Evolutionary conservation across 1,140 invertebrate species (phyloP).

Genomic region (Scaptomyza montana): DNA sequence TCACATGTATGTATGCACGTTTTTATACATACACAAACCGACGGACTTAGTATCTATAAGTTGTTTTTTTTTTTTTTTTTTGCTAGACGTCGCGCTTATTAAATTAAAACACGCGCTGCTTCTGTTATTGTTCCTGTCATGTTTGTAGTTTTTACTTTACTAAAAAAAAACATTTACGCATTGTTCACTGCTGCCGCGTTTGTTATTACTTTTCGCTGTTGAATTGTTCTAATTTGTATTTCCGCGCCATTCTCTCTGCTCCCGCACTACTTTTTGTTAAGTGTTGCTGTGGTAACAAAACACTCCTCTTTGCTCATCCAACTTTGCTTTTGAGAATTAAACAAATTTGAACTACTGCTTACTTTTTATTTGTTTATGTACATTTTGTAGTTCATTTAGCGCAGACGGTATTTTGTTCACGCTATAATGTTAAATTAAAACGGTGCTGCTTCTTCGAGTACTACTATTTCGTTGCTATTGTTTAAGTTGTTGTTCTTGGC

Average conservation of each 20-base stretch:
- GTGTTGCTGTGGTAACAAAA: slow-evolving; percentile 45
- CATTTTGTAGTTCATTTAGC: slow-evolving; percentile 32
- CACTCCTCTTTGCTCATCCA: slow-evolving; percentile 21
- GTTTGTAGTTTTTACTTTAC: slow-evolving; percentile 35
- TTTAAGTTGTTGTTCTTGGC: slow-evolving; percentile 26
- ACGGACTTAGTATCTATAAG: slow-evolving; percentile 71
- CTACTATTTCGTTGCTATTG: slow-evolving; percentile 31
- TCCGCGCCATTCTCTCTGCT: slow-evolving; percentile 51
- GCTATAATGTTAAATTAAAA: background rate
- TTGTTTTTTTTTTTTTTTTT: slow-evolving; percentile 48
- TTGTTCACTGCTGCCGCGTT: slow-evolving; percentile 26
- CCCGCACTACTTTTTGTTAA: slow-evolving; percentile 29
- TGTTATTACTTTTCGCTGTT: slow-evolving; percentile 25
- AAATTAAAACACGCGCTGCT: slow-evolving; percentile 63
- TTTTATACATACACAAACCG: slow-evolving; percentile 41
- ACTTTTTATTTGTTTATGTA: slow-evolving; percentile 7
- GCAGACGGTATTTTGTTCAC: slow-evolving; percentile 64
- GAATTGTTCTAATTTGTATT: slow-evolving; percentile 67
- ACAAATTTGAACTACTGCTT: slow-evolving; percentile 8
- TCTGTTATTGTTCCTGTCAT: slow-evolving; percentile 35
- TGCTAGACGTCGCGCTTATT: slow-evolving; percentile 63
- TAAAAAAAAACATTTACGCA: slow-evolving; percentile 11
- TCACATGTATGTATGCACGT: slow-evolving; percentile 13
- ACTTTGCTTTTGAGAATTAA: slow-evolving; percentile 16
- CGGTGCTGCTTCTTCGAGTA: slow-evolving; percentile 4